A percentile compares a stretch with the other conserved stretches of the same genome.
phyloP scores from a whole-genome alignment of 2,113 vertebrate genomes.

The Pseudorectes ferrugineus region DNA sequence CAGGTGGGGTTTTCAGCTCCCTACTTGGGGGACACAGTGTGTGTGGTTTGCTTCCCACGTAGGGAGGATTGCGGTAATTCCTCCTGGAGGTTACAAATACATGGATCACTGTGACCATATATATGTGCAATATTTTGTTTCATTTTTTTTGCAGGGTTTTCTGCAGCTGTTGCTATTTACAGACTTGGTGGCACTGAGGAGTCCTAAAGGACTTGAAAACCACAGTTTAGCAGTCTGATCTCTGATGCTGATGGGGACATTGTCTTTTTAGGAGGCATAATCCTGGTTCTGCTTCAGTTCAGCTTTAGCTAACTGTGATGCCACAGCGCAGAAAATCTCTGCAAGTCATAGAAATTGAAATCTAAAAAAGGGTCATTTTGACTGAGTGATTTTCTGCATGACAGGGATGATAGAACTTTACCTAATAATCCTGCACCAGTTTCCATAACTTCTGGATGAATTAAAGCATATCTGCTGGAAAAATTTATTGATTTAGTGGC shows the following conservation, averaged over 20 bases:
- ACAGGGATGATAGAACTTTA: neutral
- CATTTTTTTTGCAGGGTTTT: fast-evolving
- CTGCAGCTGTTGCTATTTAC: neutral
- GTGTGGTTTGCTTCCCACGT: neutral
- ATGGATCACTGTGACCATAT: fast-evolving
- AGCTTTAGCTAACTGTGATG: neutral
- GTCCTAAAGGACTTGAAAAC: neutral
- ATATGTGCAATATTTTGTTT: neutral
- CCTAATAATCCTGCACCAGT: neutral
- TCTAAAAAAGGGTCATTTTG: neutral
- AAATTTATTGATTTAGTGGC: neutral
- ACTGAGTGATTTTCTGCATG: neutral
- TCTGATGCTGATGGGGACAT: neutral
- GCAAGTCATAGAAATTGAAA: neutral
- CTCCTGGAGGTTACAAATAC: neutral
- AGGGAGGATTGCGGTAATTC: neutral
- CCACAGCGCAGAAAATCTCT: neutral
- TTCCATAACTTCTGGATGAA: slow-evolving; percentile 9
- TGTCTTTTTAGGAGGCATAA: neutral
- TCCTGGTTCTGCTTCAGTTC: neutral
- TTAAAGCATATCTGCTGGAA: neutral
- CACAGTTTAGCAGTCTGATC: neutral
- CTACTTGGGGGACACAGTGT: fast-evolving
- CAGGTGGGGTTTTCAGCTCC: neutral
- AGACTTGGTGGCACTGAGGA: neutral